Base-by-base conservation (phyloP, 23 tunicate species). In the Ciona savignyi region DNA sequence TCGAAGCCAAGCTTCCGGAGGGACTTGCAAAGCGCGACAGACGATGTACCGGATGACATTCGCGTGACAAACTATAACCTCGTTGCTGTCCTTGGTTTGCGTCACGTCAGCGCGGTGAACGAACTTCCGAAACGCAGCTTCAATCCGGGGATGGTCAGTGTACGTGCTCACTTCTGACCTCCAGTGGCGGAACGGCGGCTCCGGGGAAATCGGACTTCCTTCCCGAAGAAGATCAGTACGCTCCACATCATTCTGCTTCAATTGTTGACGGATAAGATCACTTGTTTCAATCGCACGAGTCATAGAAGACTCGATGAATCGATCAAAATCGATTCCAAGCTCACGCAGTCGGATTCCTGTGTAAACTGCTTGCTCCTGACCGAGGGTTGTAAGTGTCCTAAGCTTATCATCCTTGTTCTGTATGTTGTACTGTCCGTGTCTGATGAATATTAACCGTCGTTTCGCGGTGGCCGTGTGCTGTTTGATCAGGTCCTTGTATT, bases 41-140 rank as follows among this genome's bases (percentile, higher is more conserved):
- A 87, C 86, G 6, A 94, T 25, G 64, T 94, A 94, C 2, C 99
- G 86, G 48, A 94, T 87, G 19, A 94, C 95, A 75, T 94, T 94
- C n/a, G 89, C 99, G 71, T 94, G 99, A 74, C 99, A 94, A 23
- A 94, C 90, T 34, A 77, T 25, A 1, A 94, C 79, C 34, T 87
- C 95, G 51, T 56, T 32, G 3, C 85, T 67, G 70, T 86, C 86
- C 24, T 75, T 65, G 29, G 78, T 48, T 73, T 85, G 90, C 25
- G 84, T 51, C 26, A 65, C 28, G 22, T 67, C 70, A 28, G 90
- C 95, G n/a, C 95, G 70, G 70, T 83, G 95, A 24, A 94, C 74
- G 64, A 64, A 82, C 70, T 87, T 87, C 29, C 95, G 70, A 30
- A 94, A 94, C 4, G 86, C 95, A 69, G 92, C 74, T 72, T 92